phyloP scores from a whole-genome alignment of 2,113 vertebrate genomes.

The Illadopsis cleaveri region DNA sequence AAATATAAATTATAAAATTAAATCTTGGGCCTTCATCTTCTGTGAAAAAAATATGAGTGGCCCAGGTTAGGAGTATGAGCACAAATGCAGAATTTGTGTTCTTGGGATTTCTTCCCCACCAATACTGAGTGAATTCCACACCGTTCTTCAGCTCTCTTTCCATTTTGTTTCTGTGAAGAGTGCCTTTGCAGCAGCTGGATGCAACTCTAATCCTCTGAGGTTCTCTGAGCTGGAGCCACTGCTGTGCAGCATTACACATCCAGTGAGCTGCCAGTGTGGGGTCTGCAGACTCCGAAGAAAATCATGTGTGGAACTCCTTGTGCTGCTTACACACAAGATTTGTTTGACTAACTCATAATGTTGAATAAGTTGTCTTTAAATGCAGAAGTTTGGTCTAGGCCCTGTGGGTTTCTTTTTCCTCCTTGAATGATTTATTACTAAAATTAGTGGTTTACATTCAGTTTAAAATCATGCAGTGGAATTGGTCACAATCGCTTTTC shows the following conservation, averaged over 20 bases:
- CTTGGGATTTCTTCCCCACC: not conserved
- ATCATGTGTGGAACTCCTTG: not conserved
- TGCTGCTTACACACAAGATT: not conserved
- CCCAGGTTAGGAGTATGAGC: not conserved
- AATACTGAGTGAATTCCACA: not conserved
- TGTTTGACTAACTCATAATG: not conserved
- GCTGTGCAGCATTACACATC: not conserved
- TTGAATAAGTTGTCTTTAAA: not conserved
- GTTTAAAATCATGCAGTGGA: not conserved
- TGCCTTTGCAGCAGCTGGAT: not conserved
- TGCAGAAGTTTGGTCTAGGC: not conserved
- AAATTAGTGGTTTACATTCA: not conserved
- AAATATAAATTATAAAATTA: not conserved
- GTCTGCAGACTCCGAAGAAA: not conserved
- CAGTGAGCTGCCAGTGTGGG: not conserved
- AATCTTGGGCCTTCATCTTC: not conserved
- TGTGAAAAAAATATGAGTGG: not conserved
- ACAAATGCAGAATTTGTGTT: not conserved
- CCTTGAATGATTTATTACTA: not conserved
- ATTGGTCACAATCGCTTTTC: not conserved
- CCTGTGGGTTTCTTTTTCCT: not conserved
- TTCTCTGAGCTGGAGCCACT: not conserved
- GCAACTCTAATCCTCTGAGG: not conserved
- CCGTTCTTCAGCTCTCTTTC: not conserved
- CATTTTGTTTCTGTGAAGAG: not conserved